Conservation (phyloP, 2,113 vertebrate species). For the Poeciliopsis prolifica region DNA sequence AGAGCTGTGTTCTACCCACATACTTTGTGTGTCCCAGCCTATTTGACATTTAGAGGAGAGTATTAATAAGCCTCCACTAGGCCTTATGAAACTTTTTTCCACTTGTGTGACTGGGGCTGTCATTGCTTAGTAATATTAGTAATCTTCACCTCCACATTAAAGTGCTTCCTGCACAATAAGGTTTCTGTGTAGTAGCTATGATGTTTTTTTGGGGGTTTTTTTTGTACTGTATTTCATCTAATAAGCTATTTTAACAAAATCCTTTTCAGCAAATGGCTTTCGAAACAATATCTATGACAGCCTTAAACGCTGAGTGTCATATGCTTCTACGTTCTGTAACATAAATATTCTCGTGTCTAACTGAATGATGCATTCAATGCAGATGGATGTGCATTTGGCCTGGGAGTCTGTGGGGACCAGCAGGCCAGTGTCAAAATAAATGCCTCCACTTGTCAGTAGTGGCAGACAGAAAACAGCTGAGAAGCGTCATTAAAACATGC, state of each 20-base stretch:
- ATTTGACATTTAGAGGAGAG: conserved; percentile 17
- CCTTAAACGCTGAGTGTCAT: neutral
- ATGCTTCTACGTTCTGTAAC: conserved; percentile 33
- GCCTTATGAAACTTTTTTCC: conserved; percentile 9
- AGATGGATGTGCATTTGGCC: conserved; percentile 35
- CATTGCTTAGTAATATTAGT: conserved; percentile 11
- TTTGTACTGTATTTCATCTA: neutral
- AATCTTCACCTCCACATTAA: conserved; percentile 14
- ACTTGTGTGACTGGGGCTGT: conserved; percentile 12
- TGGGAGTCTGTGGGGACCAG: conserved; percentile 34
- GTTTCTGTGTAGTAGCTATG: neutral
- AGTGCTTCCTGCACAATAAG: neutral
- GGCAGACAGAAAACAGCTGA: conserved; percentile 59
- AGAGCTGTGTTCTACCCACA: conserved; percentile 11
- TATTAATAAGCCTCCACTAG: conserved; percentile 19
- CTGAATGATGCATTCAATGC: conserved; percentile 22
- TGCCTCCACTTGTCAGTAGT: conserved; percentile 49
- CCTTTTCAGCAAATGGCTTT: neutral
- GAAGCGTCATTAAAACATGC: conserved; percentile 29
- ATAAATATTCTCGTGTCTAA: conserved; percentile 50
- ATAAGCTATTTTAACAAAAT: neutral
- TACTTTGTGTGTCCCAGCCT: neutral
- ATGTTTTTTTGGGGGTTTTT: neutral
- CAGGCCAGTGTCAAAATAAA: conserved; percentile 60
- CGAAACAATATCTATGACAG: neutral